phyloP scores from a whole-genome alignment of 2,888 invertebrate genomes.

The Brachypterus glaber region DNA sequence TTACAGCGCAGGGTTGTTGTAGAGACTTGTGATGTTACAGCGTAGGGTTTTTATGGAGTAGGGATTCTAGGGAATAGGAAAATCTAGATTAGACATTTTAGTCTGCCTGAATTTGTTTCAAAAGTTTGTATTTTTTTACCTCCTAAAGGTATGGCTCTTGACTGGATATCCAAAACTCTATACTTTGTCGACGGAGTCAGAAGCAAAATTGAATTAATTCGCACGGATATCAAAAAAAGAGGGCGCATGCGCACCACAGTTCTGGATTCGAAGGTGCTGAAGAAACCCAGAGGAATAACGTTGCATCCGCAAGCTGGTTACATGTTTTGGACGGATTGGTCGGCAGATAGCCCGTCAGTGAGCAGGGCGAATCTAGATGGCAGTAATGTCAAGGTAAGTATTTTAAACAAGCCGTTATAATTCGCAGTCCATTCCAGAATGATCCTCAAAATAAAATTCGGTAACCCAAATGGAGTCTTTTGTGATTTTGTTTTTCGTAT shows the following conservation, averaged over 20 bases:
- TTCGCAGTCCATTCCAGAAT: too few species aligned
- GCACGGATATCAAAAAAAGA: slow-evolving; percentile 51
- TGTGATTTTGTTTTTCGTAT: too few species aligned
- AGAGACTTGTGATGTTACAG: too few species aligned
- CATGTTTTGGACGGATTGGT: slow-evolving; percentile 87
- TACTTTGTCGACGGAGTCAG: slow-evolving; percentile 80
- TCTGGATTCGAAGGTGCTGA: slow-evolving; percentile 52
- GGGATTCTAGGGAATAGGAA: too few species aligned
- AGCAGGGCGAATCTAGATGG: slow-evolving; percentile 76
- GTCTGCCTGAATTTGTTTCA: too few species aligned
- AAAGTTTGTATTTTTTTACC: too few species aligned
- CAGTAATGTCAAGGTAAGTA: slow-evolving; percentile 52
- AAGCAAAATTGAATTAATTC: slow-evolving; percentile 71
- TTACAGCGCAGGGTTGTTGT: too few species aligned
- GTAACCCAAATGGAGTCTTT: too few species aligned
- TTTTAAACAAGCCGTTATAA: too few species aligned
- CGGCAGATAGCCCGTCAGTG: slow-evolving; percentile 63
- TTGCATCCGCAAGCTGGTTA: slow-evolving; percentile 75
- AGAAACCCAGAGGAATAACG: slow-evolving; percentile 50
- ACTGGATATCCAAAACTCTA: slow-evolving; percentile 78
- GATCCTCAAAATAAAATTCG: too few species aligned
- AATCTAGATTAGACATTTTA: too few species aligned
- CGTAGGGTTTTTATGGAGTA: too few species aligned
- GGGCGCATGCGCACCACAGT: slow-evolving; percentile 71
- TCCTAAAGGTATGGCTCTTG: slow-evolving; percentile 81